Base-by-base conservation (phyloP, 2,888 invertebrate genomes). In the Dorcus parallelipipedus region DNA sequence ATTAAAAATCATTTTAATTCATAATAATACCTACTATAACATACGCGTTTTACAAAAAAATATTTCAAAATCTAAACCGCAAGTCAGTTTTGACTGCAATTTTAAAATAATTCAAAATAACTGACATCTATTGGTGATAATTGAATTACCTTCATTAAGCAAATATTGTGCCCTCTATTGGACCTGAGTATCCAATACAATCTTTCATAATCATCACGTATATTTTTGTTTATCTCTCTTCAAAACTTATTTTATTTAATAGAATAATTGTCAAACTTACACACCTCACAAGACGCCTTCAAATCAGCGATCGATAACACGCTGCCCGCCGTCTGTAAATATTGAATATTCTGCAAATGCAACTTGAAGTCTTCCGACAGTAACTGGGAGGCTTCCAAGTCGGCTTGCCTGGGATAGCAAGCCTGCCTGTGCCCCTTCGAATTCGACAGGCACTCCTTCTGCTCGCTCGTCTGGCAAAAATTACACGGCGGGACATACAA, bases 321-420 rank as follows among this genome's bases (percentile, higher is more conserved):
- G 66, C 86, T 87, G 0, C 88, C 84, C 0, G 88, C 88, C 62
- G 86, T 89, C 66, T 89, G 88, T 6, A 89, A 71, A 72, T 88
- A 86, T 68, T 89, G 88, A 75, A 89, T 86, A 69, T 88, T 88
- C 20, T 88, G 88, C 62, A 89, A 75, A 71, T 89, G 89, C 58
- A 86, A 75, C 68, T 88, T 83, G 63, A 89, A 89, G 69, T 89
- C 89, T 71, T 88, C 88, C 0, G 87, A 87, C 0, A 89, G 69
- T 1, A 87, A 83, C 61, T 87, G 86, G 0, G 87, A 86, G 81
- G 72, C 84, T 82, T 68, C 84, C 74, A 82, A 3, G 81, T 82
- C 75, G 65, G 80, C 73, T 56, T 78, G 77, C 45, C 76, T 59
- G 3, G 78, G 76, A 67, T 76, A 78, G 57, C 71, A 72, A 6